phyloP scores from a whole-genome alignment of 2,888 invertebrate genomes.

The Tuberolachnus salignus region DNA sequence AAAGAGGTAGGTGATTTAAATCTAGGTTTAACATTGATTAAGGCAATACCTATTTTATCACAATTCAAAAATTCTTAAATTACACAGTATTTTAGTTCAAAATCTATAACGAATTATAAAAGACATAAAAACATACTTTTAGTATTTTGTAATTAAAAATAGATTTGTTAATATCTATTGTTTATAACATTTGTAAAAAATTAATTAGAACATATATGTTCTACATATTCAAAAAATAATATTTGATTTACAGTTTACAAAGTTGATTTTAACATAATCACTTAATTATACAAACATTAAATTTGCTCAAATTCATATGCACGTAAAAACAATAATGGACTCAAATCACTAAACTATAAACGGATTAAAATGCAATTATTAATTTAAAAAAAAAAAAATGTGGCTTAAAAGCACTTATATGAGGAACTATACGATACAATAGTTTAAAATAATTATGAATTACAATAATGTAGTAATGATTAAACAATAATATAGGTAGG shows the following conservation, averaged over 20 bases:
- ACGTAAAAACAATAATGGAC: constrained; percentile 51
- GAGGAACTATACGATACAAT: constrained; percentile 55
- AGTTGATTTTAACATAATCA: constrained; percentile 41
- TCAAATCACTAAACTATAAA: constrained; percentile 55
- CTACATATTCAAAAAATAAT: constrained; percentile 52
- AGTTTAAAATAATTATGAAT: constrained; percentile 53
- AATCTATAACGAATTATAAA: constrained; percentile 48
- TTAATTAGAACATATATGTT: constrained; percentile 45
- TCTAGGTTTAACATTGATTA: constrained; percentile 52
- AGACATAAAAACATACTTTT: constrained; percentile 52
- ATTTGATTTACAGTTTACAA: constrained; percentile 54
- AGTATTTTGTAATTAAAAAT: constrained; percentile 50
- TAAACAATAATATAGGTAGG: constrained; percentile 50
- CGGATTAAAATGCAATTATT: constrained; percentile 46
- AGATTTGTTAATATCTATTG: constrained; percentile 43
- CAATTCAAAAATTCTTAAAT: constrained; percentile 55
- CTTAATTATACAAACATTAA: constrained; percentile 52
- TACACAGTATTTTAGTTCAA: constrained; percentile 46
- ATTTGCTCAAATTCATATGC: constrained; percentile 46
- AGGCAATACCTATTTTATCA: constrained; percentile 56
- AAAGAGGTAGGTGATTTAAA: constrained; percentile 55
- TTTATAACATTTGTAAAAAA: constrained; percentile 52
- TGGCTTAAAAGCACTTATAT: constrained; percentile 45
- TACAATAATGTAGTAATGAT: constrained; percentile 47
- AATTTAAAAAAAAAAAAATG: constrained; percentile 38